A percentile compares a stretch with the other conserved stretches of the same genome.
phyloP scores from a whole-genome alignment of 2,797 vertebrate species.

The Odontamblyopus rebecca region DNA sequence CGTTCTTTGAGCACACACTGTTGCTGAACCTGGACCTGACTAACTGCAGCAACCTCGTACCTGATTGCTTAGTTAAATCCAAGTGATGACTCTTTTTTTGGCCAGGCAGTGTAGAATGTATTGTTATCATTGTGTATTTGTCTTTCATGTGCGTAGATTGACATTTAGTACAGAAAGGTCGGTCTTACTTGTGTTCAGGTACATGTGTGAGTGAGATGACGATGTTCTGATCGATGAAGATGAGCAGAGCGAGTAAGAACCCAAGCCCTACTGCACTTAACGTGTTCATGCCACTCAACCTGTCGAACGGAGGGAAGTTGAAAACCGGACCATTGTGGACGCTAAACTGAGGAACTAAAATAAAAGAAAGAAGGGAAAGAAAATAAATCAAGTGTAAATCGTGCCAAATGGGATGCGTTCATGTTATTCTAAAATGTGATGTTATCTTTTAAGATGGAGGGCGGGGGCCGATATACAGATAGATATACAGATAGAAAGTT shows the following conservation, averaged over 20 bases:
- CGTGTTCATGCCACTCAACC: conserved; percentile 79
- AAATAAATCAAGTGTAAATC: neutral
- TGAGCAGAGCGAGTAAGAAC: conserved; percentile 90
- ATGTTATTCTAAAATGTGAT: neutral
- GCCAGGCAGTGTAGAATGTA: too few species aligned
- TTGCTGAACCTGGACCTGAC: too few species aligned
- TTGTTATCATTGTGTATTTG: too few species aligned
- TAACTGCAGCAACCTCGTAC: too few species aligned
- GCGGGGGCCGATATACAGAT: neutral
- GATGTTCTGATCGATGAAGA: conserved; percentile 97
- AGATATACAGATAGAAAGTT: too few species aligned
- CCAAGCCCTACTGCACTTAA: conserved; percentile 85
- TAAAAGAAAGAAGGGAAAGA: neutral
- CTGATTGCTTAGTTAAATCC: too few species aligned
- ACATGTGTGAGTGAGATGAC: conserved; percentile 92
- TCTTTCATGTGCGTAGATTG: neutral
- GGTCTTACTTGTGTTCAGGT: conserved; percentile 89
- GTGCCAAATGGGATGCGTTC: neutral
- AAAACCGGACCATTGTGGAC: conserved; percentile 82
- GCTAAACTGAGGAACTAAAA: conserved; percentile 80
- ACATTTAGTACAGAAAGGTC: neutral
- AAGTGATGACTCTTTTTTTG: too few species aligned
- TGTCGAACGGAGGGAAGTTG: conserved; percentile 80
- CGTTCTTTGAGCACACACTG: too few species aligned
- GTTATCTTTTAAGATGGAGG: neutral